A percentile compares a stretch with the other conserved stretches of the same genome.
These are phyloP conservation scores for Nannoperca obscura DNA, from an alignment of 2,797 vertebrate genomes.

Conservation along the genomic window DNA sequence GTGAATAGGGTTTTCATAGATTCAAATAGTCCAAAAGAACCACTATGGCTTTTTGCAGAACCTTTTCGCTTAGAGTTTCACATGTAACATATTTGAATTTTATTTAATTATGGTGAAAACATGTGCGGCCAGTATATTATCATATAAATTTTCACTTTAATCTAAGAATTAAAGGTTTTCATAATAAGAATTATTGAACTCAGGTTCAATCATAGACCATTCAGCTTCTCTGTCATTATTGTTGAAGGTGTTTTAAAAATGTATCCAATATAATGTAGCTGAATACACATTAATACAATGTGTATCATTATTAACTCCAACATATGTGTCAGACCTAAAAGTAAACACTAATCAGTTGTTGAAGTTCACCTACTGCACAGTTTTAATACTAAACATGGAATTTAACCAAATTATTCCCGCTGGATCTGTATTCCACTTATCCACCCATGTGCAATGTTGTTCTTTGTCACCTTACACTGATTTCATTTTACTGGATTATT, in stretches of 20 bases:
- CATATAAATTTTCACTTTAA: not conserved
- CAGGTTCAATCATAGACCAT: not conserved
- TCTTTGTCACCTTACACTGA: not conserved
- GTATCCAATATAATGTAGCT: not conserved
- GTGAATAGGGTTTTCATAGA: slow-evolving; percentile 1
- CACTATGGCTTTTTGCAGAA: not conserved
- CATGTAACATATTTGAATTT: not conserved
- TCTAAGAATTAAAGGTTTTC: not conserved
- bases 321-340: too few species aligned
- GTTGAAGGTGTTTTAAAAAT: not conserved
- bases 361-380: not conserved
- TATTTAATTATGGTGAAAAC: not conserved
- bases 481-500: not conserved
- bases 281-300: not conserved
- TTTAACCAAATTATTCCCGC: not conserved
- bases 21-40: not conserved
- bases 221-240: not conserved
- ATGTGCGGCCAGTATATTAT: not conserved
- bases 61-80: not conserved
- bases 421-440: not conserved
- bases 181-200: slow-evolving; percentile 8
- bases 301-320: too few species aligned
- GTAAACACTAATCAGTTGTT: not conserved
- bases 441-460: not conserved
- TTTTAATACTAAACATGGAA: not conserved